These are phyloP conservation scores for Accipiter cooperii DNA, from an alignment of 2,113 vertebrate species.

Conservation along the genomic window DNA sequence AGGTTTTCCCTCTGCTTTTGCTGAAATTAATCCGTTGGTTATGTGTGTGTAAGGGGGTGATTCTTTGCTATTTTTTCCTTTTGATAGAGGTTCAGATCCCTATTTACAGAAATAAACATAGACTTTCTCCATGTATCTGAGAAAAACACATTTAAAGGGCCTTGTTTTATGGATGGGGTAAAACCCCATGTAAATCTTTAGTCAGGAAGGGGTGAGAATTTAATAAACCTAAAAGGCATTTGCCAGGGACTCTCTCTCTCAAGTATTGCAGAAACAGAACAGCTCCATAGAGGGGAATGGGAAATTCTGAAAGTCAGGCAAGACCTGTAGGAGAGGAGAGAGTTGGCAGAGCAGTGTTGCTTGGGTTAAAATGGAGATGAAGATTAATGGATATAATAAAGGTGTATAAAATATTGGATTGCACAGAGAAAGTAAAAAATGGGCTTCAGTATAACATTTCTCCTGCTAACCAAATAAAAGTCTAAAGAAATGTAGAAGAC, in stretches of 20 bases:
- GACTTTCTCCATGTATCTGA: neutral
- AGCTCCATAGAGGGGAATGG: neutral
- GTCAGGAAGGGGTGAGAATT: neutral
- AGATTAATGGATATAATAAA: neutral
- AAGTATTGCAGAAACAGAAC: neutral
- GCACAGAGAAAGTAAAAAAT: neutral
- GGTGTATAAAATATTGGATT: neutral
- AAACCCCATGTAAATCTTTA: neutral
- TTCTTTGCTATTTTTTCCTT: neutral
- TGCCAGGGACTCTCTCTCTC: neutral
- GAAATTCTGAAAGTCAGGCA: neutral
- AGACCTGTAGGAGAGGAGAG: neutral
- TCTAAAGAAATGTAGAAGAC: neutral
- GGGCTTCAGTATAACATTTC: neutral
- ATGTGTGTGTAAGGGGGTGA: neutral
- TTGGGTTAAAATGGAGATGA: neutral
- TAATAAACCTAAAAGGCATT: neutral
- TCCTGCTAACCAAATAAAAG: neutral
- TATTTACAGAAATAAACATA: neutral
- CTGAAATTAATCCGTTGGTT: neutral
- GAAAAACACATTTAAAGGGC: neutral
- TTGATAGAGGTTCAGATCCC: neutral
- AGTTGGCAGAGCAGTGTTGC: neutral
- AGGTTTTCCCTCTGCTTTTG: slow-evolving; percentile 4
- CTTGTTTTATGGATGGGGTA: neutral